Base-by-base conservation (phyloP, 2,797 vertebrate genomes). In the Micromesistius poutassou region DNA sequence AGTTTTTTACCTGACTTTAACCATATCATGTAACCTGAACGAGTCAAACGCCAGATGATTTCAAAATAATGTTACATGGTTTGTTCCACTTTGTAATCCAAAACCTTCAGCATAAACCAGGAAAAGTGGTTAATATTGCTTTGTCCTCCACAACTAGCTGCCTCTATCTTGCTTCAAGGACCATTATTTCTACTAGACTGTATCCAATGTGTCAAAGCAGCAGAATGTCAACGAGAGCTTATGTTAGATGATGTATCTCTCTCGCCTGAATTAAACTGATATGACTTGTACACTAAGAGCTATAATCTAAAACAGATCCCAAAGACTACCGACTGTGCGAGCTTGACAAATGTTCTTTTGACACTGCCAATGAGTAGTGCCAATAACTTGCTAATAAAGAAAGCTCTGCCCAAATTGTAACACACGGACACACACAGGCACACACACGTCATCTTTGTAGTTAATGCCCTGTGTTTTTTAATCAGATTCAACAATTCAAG, bases 21-120 rank as follows among this genome's bases (percentile, higher is more conserved):
- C n/a, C 25, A 66, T 66, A 66, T 66, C 62, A 66, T 66, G n/a
- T n/a, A 66, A 66, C 62, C 62, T 66, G 62, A 66, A 25, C 28
- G 62, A 12, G 62, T 66, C 22, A 62, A n/a, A n/a, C 19, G 22
- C 50, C 5, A 66, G 22, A 28, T 28, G 2, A n/a, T 19, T 62
- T 22, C 22, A 66, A 3, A 10, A n/a, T 8, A 25, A n/a, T 50
- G 19, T 62, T 62, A 8, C 62, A 28, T 28, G n/a, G n/a, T 25
- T 66, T 25, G 62, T 28, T 66, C 62, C 62, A 66, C 62, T 28
- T 66, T 66, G 6, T 10, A 66, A 28, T 66, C n/a, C 62, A 66
- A 66, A 66, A 25, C n/a, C n/a, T 66, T 66, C 9, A 28, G 62
- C 62, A 12, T 12, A 66, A n/a, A 62, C 55, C 6, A 25, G 55